Evolutionary conservation across 2,888 invertebrate genomes (phyloP).

Genomic region (Cataglyphis cursor): DNA sequence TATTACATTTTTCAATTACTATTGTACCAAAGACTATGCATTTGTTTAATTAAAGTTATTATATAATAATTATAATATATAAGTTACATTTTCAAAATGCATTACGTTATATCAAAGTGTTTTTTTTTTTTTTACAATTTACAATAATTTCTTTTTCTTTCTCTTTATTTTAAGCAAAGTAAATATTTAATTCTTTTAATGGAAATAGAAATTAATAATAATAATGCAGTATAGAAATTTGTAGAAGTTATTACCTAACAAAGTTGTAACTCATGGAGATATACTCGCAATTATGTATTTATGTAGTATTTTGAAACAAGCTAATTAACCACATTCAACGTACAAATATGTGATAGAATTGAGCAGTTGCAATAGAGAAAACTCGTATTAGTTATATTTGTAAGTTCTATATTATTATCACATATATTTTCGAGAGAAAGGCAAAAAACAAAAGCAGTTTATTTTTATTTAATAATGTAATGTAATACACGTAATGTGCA

Average conservation of each 20-base stretch:
- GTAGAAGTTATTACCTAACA: constrained; percentile 3
- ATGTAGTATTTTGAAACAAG: constrained; percentile 9
- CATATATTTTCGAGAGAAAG: not conserved
- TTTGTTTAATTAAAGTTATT: constrained; percentile 1
- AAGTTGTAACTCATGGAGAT: constrained; percentile 18
- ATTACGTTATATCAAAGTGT: not conserved
- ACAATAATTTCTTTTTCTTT: not conserved
- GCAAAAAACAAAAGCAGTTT: not conserved
- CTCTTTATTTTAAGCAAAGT: not conserved
- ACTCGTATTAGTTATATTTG: not conserved
- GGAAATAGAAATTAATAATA: constrained; percentile 29
- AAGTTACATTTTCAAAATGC: not conserved
- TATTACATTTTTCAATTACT: not conserved
- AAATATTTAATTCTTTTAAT: not conserved
- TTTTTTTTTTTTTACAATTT: not conserved
- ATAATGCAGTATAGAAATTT: constrained; percentile 11
- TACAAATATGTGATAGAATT: not conserved
- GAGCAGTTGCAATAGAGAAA: not conserved
- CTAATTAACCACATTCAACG: not conserved
- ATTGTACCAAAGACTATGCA: not conserved
- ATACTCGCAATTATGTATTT: constrained; percentile 25
- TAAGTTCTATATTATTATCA: constrained; percentile 10
- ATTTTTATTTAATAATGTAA: not conserved
- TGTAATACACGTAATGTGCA: not conserved
- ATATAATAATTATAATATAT: not conserved